Base-by-base conservation (phyloP, 2,113 vertebrate species). In the Carassius auratus region DNA sequence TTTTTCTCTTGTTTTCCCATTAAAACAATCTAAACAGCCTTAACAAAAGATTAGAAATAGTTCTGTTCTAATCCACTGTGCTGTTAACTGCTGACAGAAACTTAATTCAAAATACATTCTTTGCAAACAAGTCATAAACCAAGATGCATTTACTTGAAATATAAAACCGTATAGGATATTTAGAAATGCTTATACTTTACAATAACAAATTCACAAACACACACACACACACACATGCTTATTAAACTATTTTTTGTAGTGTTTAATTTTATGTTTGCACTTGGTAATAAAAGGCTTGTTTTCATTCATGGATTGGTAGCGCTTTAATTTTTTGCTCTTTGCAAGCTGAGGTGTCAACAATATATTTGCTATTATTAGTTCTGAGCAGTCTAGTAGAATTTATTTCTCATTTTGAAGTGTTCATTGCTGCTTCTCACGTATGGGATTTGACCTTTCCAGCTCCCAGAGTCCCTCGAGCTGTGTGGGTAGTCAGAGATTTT, bases 371-470 rank as follows among this genome's bases (percentile, higher is more conserved):
- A 75, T 75, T 75, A 19, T 80, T 75, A 52, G 14, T 38, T 71
- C 50, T 52, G n/a, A 36, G 68, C 66, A 30, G 26, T 61, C 52
- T 73, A n/a, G 23, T 61, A 36, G 19, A 38, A 17, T 81, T 45
- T 30, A 30, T 19, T 75, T 45, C 19, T 4, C 15, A 66, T 74
- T 76, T 59, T n/a, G 15, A 42, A 69, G 48, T 85, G 66, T 85
- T 76, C 48, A 80, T 64, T 68, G 45, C 52, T 80, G 14, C 19
- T 14, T 64, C 26, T 81, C 79, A 69, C 62, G 74, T 79, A 57
- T 71, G 45, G 50, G 61, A 52, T 62, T 76, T 82, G 75, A 88
- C 85, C 82, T 88, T 75, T 87, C 79, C 76, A 76, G 81, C 33
- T 86, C 38, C 26, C 48, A 5, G 15, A 76, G 30, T 84, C 81